These are phyloP conservation scores for Sylvilagus bachmani DNA, from an alignment of 2,113 vertebrate genomes.

Conservation along the genomic window DNA sequence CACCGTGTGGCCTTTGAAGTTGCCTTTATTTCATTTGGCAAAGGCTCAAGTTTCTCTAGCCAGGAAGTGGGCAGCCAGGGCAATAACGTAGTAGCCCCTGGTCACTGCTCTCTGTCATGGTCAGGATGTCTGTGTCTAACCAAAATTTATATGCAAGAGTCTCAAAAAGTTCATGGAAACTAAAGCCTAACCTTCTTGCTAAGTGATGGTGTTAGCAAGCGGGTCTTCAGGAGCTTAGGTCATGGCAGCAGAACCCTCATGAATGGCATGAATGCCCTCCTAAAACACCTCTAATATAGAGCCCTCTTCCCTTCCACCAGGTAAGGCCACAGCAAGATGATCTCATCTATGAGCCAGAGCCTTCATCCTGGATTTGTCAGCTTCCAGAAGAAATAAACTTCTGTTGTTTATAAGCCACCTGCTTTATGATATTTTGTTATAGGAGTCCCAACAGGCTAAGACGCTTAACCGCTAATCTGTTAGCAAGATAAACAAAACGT, in stretches of 20 bases:
- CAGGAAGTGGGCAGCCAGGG: neutral
- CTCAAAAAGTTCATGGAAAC: too few species aligned
- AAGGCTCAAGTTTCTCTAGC: neutral
- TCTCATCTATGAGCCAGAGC: neutral
- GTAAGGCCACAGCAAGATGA: neutral
- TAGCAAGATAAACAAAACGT: neutral
- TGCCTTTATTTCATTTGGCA: neutral
- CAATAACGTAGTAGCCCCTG: neutral
- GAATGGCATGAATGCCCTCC: neutral
- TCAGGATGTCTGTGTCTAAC: neutral
- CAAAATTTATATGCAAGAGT: neutral
- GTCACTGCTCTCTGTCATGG: neutral
- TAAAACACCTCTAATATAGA: neutral
- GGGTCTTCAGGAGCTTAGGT: neutral
- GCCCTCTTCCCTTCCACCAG: neutral
- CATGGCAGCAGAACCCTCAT: neutral
- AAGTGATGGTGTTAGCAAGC: too few species aligned
- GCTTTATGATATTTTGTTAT: neutral
- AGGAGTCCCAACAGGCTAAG: neutral
- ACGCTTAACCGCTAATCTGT: neutral
- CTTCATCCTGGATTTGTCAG: neutral
- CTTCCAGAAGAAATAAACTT: neutral
- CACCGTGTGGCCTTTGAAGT: neutral
- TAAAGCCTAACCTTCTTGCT: neutral
- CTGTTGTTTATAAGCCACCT: neutral